Evolutionary conservation across 2,888 invertebrate species (phyloP), one percentile per base, ranked within the genome.

Genomic region (Pandemis corylana): DNA sequence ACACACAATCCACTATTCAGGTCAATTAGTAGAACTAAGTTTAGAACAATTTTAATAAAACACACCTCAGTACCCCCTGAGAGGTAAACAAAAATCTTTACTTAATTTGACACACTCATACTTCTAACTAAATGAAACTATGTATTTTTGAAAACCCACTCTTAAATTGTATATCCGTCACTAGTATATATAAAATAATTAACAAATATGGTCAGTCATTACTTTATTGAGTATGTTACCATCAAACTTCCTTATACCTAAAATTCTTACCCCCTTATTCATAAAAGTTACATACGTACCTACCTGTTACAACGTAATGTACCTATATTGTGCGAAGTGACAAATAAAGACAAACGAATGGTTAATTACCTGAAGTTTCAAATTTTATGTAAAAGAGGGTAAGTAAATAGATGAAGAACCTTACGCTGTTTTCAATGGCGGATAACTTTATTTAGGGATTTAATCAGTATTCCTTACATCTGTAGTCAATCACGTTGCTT

Each of bases 121-220:
- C 10, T 12, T 13, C 0, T n/a, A 13, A 51, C 20, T 15, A 12
- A 28, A 59, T 59, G 4, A 12, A 59, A 59, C 12, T 12, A 28
- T 20, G 28, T 10, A 4, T 5, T 59, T 28, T 59, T 59, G 28
- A 59, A 59, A 59, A 4, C 10, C 12, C 28, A 59, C 59, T 59
- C 28, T 28, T 1, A 10, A 68, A 62, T 62, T 66, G 64, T 69
- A 72, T 53, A 72, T 69, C 42, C 76, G 73, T 72, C 67, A 78
- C 76, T 79, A 77, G 69, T 78, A 87, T 88, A 88, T 83, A 82
- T 83, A 87, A 88, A 88, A 85, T 89, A 90, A 89, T 88, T 90
- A 90, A 87, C 89, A 85, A 85, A 87, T 87, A 89, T 86, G 84
- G 85, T 91, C 91, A 91, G 91, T 91, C 91, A 86, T 88, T 89